Evolutionary conservation across 2,113 vertebrate genomes (phyloP).

Genomic region (Tragulus kanchil): DNA sequence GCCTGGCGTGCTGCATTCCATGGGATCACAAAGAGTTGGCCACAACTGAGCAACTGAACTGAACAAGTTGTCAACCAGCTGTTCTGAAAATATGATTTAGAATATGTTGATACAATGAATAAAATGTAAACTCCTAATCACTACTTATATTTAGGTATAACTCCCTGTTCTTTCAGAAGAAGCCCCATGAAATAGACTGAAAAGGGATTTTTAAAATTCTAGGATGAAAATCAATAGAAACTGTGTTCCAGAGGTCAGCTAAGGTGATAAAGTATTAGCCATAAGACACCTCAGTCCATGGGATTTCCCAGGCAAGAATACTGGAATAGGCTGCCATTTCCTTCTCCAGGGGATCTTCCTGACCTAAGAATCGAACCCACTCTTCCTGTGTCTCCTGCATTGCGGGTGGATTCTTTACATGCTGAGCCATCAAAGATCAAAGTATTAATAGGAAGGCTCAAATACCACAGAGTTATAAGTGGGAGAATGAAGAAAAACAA

Average conservation of each 20-base stretch:
- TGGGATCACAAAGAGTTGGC: too few species aligned
- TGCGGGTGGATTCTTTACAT: neutral
- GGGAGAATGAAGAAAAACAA: neutral
- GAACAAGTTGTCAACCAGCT: too few species aligned
- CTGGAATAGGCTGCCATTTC: neutral
- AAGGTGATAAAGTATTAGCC: neutral
- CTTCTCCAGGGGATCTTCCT: neutral
- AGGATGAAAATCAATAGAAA: neutral
- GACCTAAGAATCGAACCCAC: neutral
- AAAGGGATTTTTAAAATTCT: neutral
- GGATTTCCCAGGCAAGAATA: neutral
- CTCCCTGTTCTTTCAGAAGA: neutral
- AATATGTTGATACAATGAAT: neutral
- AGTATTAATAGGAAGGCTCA: neutral
- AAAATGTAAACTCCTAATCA: neutral
- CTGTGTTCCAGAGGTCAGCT: neutral
- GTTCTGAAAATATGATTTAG: neutral
- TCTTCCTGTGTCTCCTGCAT: neutral
- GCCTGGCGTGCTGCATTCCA: too few species aligned
- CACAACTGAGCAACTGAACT: too few species aligned
- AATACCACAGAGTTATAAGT: neutral
- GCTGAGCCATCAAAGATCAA: neutral
- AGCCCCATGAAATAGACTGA: neutral
- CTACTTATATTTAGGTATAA: neutral
- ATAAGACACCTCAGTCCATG: neutral